phyloP scores from a whole-genome alignment of 2,888 invertebrate species.

The Campoplex nolae region DNA sequence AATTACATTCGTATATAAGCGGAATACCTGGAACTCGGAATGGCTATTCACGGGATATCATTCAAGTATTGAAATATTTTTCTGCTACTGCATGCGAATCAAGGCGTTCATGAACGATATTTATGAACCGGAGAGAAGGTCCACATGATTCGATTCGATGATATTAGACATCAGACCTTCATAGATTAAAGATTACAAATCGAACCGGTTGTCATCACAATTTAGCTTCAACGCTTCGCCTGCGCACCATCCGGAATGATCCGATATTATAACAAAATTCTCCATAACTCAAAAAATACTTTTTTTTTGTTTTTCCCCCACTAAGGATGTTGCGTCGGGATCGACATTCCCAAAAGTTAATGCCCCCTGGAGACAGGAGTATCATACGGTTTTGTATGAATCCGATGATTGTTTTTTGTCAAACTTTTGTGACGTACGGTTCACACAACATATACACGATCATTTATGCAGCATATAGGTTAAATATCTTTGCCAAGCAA shows the following conservation, averaged over 20 bases:
- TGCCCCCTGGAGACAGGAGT: no score
- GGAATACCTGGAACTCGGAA: not conserved
- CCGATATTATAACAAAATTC: not conserved
- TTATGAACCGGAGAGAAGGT: not conserved
- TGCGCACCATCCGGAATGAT: not conserved
- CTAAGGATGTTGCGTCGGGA: no score
- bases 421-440: no score
- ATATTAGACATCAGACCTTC: not conserved
- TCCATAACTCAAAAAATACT: no score
- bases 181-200: not conserved
- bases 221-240: not conserved
- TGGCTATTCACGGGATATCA: not conserved
- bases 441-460: no score
- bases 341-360: no score
- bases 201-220: not conserved
- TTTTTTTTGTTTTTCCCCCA: no score
- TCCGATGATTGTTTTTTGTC: no score
- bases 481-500: no score
- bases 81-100: not conserved
- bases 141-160: not conserved
- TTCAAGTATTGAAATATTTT: not conserved
- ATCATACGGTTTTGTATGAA: no score
- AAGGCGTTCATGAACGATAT: not conserved
- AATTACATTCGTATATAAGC: not conserved
- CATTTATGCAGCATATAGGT: no score